Conservation (phyloP, 1,140 invertebrate species). For the Drosophila erecta region DNA sequence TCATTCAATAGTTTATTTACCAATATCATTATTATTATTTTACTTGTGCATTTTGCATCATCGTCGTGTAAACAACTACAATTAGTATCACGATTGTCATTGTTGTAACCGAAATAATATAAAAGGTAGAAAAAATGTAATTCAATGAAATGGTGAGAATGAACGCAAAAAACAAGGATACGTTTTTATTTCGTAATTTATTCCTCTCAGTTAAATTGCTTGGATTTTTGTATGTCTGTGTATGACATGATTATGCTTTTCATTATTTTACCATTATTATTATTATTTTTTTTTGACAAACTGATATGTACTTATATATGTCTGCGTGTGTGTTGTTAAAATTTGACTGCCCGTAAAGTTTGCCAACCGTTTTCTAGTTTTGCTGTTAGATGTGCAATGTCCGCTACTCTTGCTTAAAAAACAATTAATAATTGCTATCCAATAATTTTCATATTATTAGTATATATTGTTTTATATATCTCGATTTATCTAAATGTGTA, state of each 20-base stretch:
- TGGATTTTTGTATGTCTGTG: slow-evolving; percentile 34
- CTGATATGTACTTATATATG: slow-evolving; percentile 79
- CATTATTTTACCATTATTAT: slow-evolving; percentile 57
- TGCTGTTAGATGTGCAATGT: slow-evolving; percentile 69
- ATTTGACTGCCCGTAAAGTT: slow-evolving; percentile 57
- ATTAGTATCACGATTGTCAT: slow-evolving; percentile 83
- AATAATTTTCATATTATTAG: slow-evolving; percentile 47
- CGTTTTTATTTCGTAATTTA: slow-evolving; percentile 41
- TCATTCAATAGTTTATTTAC: slow-evolving; percentile 62
- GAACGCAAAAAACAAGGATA: slow-evolving; percentile 25
- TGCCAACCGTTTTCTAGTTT: slow-evolving; percentile 40
- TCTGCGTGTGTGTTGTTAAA: slow-evolving; percentile 52
- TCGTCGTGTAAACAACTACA: slow-evolving; percentile 83
- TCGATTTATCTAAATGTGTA: slow-evolving; percentile 36
- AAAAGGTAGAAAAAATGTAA: slow-evolving; percentile 9
- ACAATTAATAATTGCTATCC: slow-evolving; percentile 74
- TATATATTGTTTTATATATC: slow-evolving; percentile 38
- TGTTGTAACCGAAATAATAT: slow-evolving; percentile 68
- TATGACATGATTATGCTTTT: slow-evolving; percentile 68
- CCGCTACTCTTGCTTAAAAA: slow-evolving; percentile 69
- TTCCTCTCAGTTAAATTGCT: slow-evolving; percentile 44
- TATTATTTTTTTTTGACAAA: slow-evolving; percentile 45
- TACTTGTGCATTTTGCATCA: slow-evolving; percentile 80
- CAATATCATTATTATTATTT: slow-evolving; percentile 71
- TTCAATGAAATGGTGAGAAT: slow-evolving; percentile 14